Evolutionary conservation across 2,113 vertebrate species (phyloP).

Genomic region (Mesembrinibis cayennensis): DNA sequence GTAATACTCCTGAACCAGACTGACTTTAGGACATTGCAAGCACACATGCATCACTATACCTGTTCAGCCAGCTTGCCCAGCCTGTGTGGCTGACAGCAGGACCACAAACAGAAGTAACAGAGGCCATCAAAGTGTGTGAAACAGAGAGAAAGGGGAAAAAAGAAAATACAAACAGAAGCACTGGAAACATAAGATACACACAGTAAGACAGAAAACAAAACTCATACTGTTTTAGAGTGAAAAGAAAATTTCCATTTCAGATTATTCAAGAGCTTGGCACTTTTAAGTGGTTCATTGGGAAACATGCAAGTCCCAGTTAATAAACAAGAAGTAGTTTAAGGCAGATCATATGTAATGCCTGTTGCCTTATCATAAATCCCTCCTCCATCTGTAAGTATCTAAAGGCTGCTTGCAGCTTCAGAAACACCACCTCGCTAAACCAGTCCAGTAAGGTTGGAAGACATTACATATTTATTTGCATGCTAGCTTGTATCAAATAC

Average conservation of each 20-base stretch:
- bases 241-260: background rate
- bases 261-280: background rate
- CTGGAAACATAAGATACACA: conserved; percentile 71
- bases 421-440: background rate
- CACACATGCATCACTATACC: conserved; percentile 83
- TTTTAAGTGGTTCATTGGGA: background rate
- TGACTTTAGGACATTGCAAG: conserved; percentile 21
- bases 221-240: conserved; percentile 33
- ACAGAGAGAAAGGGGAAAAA: conserved; percentile 72
- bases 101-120: conserved; percentile 78
- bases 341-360: background rate
- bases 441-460: background rate
- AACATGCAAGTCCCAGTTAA: background rate
- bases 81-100: conserved; percentile 93
- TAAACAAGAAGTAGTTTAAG: background rate
- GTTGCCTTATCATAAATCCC: background rate
- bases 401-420: background rate
- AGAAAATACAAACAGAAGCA: conserved; percentile 75
- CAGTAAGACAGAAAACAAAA: conserved; percentile 58
- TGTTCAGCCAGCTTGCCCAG: conserved; percentile 97
- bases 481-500: background rate
- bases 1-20: background rate
- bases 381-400: background rate
- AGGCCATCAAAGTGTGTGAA: conserved; percentile 78
- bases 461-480: background rate